These are phyloP conservation scores for Labeo catla DNA, from an alignment of 2,113 vertebrate species.

Conservation along the genomic window DNA sequence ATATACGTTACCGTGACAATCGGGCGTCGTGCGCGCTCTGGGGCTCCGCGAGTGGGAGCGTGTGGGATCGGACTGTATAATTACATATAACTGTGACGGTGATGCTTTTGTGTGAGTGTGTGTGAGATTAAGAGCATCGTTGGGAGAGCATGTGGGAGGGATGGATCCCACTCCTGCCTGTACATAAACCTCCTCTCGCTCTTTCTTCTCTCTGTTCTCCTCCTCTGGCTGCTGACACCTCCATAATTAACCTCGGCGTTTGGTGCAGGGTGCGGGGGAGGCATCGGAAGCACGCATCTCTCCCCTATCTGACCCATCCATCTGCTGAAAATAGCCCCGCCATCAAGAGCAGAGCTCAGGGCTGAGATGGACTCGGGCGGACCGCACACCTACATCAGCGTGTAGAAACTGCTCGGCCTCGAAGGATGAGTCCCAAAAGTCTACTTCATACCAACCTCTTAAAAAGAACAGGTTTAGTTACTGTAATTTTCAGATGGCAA, in stretches of 20 bases:
- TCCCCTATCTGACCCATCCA: slow-evolving; percentile 54
- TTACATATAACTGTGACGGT: slow-evolving; percentile 47
- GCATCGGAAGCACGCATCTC: slow-evolving; percentile 50
- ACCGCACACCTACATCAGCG: slow-evolving; percentile 22
- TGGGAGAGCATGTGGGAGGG: slow-evolving; percentile 50
- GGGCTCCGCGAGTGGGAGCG: slow-evolving; percentile 51
- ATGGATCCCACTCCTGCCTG: slow-evolving; percentile 42
- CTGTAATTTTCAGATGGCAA: neutral
- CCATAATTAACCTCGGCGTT: slow-evolving; percentile 57
- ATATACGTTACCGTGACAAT: slow-evolving; percentile 28
- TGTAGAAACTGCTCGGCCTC: neutral
- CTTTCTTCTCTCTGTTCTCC: slow-evolving; percentile 46
- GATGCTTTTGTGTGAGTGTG: slow-evolving; percentile 30
- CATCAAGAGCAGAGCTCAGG: slow-evolving; percentile 38
- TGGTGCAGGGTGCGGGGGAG: slow-evolving; percentile 56
- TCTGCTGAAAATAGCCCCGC: slow-evolving; percentile 56
- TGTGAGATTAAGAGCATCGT: slow-evolving; percentile 47
- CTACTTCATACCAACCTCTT: neutral
- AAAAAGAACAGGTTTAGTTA: neutral
- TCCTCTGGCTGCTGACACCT: slow-evolving; percentile 54
- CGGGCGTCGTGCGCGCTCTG: slow-evolving; percentile 22
- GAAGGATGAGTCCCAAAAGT: neutral
- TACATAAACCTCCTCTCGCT: slow-evolving; percentile 32
- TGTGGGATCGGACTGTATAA: slow-evolving; percentile 56
- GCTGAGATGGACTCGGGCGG: slow-evolving; percentile 22